Conservation (phyloP, 2,113 vertebrate genomes). For the Tetrax tetrax region DNA sequence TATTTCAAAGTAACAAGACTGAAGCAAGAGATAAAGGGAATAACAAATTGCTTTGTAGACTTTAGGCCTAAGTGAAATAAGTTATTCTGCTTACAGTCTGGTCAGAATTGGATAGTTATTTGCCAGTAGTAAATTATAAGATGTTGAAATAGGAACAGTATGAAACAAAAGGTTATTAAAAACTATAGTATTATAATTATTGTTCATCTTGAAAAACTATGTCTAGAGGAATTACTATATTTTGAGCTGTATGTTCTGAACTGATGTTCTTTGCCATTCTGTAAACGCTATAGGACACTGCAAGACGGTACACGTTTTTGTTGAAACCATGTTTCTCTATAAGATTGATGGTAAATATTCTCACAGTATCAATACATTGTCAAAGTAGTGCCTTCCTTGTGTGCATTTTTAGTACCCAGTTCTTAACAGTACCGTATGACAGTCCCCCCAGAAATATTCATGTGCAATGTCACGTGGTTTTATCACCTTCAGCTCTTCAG, state of each 20-base stretch:
- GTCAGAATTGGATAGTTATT: neutral
- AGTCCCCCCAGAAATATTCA: neutral
- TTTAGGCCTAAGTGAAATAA: neutral
- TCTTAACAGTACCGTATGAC: neutral
- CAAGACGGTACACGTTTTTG: neutral
- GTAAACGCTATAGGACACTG: neutral
- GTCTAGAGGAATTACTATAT: too few species aligned
- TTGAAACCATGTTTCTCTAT: neutral
- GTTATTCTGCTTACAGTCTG: neutral
- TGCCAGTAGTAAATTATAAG: neutral
- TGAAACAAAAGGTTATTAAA: neutral
- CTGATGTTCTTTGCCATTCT: neutral
- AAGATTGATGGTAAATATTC: neutral
- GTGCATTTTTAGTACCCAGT: neutral
- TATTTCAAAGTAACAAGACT: neutral
- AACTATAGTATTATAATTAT: neutral
- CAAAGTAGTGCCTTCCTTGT: neutral
- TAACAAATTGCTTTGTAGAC: neutral
- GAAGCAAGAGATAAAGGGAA: neutral
- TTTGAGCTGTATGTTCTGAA: neutral
- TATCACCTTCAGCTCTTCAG: neutral
- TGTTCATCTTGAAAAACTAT: neutral
- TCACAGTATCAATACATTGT: neutral
- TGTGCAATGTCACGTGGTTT: neutral
- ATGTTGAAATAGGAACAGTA: neutral